phyloP scores from a whole-genome alignment of 2,113 vertebrate species.

The Tupaia tana region DNA sequence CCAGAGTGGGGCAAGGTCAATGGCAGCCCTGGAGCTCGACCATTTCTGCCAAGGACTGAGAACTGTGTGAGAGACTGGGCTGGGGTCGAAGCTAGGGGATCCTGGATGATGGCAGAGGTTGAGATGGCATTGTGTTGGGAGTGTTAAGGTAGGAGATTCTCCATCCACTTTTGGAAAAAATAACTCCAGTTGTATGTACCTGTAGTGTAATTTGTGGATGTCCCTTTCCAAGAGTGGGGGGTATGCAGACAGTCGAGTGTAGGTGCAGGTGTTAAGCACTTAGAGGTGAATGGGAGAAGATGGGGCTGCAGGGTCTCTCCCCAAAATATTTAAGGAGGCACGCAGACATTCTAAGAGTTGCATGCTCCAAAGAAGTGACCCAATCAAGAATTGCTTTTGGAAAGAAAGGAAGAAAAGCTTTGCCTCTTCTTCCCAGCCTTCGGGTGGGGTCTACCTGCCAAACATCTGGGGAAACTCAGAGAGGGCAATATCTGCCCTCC shows the following conservation, averaged over 20 bases:
- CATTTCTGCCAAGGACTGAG: neutral
- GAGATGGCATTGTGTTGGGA: neutral
- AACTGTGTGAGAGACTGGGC: too few species aligned
- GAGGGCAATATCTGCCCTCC: neutral
- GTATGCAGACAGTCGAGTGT: neutral
- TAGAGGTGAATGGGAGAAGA: neutral
- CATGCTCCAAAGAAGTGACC: rapidly evolving
- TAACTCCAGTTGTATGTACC: neutral
- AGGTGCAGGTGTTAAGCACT: neutral
- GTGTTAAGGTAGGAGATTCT: neutral
- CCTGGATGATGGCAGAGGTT: neutral
- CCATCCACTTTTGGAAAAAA: neutral
- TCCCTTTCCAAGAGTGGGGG: neutral
- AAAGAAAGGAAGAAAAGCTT: neutral
- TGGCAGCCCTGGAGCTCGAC: neutral
- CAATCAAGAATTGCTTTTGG: neutral
- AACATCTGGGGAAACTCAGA: neutral
- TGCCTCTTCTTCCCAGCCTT: neutral
- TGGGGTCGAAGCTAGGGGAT: neutral
- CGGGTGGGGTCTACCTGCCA: neutral
- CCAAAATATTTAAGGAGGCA: neutral
- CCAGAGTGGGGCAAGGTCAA: too few species aligned
- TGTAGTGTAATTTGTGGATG: too few species aligned
- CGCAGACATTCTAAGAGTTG: neutral
- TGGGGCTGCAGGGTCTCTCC: neutral